A percentile compares a stretch with the other conserved stretches of the same genome.
Evolutionary conservation across 2,888 invertebrate species (phyloP).

Genomic region (Heliconius sara): DNA sequence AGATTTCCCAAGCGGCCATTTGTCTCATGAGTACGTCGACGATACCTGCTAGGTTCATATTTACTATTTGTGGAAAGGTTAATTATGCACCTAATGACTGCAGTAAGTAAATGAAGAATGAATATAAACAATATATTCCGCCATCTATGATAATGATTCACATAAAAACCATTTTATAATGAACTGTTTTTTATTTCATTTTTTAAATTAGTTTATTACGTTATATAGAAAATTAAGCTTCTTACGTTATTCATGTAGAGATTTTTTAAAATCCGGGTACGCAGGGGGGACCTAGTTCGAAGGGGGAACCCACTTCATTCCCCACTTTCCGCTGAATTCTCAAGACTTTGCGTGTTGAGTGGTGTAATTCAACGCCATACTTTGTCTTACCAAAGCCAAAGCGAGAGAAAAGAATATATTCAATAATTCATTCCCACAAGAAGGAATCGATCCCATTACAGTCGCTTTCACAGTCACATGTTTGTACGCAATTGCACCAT

Average conservation of each 20-base stretch:
- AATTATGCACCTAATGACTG: slow-evolving; percentile 10
- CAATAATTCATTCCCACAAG: not conserved
- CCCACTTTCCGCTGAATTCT: not conserved
- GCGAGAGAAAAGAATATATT: too few species aligned
- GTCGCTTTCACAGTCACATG: not conserved
- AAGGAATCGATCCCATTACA: not conserved
- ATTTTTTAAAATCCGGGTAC: not conserved
- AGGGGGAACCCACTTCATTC: not conserved
- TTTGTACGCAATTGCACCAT: not conserved
- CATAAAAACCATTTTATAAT: not conserved
- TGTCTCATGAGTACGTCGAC: slow-evolving; percentile 19
- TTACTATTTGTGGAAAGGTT: slow-evolving; percentile 27
- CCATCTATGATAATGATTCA: slow-evolving; percentile 11
- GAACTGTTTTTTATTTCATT: not conserved
- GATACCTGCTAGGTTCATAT: not conserved
- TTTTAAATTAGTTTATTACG: not conserved
- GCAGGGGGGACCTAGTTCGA: not conserved
- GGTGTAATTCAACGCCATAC: too few species aligned
- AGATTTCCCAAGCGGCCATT: slow-evolving; percentile 62
- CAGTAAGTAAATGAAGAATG: slow-evolving; percentile 9
- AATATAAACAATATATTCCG: slow-evolving; percentile 6
- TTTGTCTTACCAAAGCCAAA: too few species aligned
- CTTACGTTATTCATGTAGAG: too few species aligned
- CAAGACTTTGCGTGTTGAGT: too few species aligned
- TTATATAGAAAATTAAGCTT: not conserved